Percentiles rank a stretch among this genome's conserved stretches.
phyloP scores from a whole-genome alignment of 2,113 vertebrate species.

The Mixornis gularis region DNA sequence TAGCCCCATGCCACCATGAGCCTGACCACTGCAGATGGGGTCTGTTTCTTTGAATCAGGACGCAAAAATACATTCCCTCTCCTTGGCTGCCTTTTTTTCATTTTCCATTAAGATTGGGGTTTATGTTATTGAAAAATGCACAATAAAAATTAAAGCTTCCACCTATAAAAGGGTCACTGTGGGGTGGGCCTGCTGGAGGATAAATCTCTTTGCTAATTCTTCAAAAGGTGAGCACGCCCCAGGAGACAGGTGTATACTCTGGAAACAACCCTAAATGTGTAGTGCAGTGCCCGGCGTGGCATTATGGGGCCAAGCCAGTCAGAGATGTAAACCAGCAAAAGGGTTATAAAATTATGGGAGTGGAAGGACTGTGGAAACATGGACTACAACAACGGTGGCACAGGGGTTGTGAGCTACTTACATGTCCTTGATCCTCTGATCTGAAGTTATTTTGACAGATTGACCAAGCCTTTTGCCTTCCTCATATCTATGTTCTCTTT shows the following conservation, averaged over 20 bases:
- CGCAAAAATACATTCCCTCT: background rate
- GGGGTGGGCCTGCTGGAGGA: background rate
- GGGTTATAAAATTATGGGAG: background rate
- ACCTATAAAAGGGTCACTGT: background rate
- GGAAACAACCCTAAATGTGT: background rate
- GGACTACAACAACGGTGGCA: accelerated
- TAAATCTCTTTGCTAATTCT: background rate
- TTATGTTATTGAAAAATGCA: background rate
- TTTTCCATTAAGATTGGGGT: background rate
- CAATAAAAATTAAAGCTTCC: background rate
- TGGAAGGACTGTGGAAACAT: background rate
- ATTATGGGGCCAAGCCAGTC: background rate
- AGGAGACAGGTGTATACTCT: background rate
- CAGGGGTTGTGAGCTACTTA: background rate
- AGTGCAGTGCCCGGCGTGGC: background rate
- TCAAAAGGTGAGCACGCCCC: background rate
- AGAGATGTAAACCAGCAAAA: background rate
- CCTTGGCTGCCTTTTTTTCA: background rate
- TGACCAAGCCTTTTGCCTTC: background rate
- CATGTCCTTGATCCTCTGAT: background rate
- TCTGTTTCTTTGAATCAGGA: background rate
- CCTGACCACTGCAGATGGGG: background rate
- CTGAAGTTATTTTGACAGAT: background rate
- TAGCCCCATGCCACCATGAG: background rate
- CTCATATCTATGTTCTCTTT: background rate